Conservation (phyloP, 1,140 invertebrate genomes). For the Cherax destructor region DNA sequence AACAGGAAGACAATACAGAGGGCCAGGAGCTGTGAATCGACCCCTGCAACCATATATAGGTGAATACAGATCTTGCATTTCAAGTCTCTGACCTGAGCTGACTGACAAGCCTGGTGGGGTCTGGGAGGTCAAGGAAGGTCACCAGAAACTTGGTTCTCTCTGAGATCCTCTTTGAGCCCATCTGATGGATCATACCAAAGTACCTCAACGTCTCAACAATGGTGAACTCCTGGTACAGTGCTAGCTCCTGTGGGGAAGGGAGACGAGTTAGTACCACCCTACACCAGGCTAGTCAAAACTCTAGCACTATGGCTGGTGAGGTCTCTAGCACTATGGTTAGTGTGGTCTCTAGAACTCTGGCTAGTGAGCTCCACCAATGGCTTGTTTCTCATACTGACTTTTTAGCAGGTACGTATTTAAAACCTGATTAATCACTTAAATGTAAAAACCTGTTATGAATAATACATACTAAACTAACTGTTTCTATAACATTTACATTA, state of each 20-base stretch:
- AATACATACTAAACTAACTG: no score
- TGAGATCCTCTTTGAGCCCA: slow-evolving; percentile 86
- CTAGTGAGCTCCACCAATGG: no score
- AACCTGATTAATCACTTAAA: no score
- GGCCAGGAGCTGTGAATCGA: no score
- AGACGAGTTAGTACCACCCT: no score
- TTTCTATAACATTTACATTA: no score
- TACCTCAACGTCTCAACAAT: slow-evolving; percentile 97
- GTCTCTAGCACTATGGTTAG: no score
- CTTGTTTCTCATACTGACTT: not conserved
- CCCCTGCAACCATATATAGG: no score
- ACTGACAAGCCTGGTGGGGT: slow-evolving; percentile 88
- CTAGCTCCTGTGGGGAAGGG: slow-evolving; percentile 82
- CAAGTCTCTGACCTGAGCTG: slow-evolving; percentile 79
- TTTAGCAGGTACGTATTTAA: not conserved
- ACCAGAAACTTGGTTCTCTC: slow-evolving; percentile 91
- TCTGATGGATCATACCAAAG: slow-evolving; percentile 96
- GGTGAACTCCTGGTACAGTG: slow-evolving; percentile 95
- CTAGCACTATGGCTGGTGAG: no score
- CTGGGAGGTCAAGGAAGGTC: slow-evolving; percentile 91
- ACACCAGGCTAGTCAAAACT: no score
- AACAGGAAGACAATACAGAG: not conserved
- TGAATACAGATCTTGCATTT: not conserved
- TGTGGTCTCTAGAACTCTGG: no score
- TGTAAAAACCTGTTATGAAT: no score